Conservation (phyloP, 2,888 invertebrate genomes). For the Nomada ruficornis region DNA sequence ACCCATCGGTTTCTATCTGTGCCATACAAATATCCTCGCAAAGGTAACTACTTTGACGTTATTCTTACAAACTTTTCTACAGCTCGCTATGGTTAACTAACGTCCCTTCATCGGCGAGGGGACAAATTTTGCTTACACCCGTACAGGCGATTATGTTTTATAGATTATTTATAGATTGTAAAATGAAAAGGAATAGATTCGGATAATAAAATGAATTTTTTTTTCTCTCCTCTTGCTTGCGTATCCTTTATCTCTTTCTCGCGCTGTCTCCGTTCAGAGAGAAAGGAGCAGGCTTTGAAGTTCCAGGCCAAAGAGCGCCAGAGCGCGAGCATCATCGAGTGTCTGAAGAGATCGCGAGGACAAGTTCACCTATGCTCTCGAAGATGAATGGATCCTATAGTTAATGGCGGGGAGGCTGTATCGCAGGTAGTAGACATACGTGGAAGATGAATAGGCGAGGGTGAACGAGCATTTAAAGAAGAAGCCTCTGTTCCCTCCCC, state of each 20-base stretch:
- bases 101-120: no score
- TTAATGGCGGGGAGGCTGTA: constrained; percentile 66
- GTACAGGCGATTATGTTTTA: no score
- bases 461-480: constrained; percentile 68
- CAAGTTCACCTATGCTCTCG: constrained; percentile 69
- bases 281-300: constrained; percentile 56
- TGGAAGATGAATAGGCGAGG: constrained; percentile 66
- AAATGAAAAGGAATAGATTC: constrained; percentile 2
- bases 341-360: constrained; percentile 66
- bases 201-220: constrained; percentile 35
- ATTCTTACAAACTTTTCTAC: no score
- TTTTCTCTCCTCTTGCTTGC: no score
- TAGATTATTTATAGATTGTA: no score
- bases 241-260: neutral
- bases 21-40: neutral
- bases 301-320: constrained; percentile 57
- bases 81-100: no score
- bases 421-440: constrained; percentile 72
- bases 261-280: constrained; percentile 16
- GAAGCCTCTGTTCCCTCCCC: constrained; percentile 65
- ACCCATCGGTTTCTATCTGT: neutral
- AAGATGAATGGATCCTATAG: constrained; percentile 69
- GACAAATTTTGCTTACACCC: no score
- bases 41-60: no score
- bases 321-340: constrained; percentile 62